Base-by-base conservation (phyloP, 2,113 vertebrate species). In the Danionella cerebrum region DNA sequence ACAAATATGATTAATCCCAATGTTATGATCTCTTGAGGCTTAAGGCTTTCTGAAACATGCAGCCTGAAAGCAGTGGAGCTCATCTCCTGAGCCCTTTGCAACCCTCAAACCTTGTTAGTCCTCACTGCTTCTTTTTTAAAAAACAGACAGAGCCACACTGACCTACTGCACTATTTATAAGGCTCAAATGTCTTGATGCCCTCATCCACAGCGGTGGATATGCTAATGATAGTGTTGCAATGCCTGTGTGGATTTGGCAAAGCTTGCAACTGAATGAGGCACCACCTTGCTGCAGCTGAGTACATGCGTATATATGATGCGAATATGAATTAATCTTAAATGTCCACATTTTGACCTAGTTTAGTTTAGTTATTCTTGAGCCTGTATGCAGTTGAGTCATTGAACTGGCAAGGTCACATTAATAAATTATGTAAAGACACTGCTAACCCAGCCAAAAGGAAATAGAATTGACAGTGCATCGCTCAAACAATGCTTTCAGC, bases 1-100 rank as follows among this genome's bases (percentile, higher is more conserved):
- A 72, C 63, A 72, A 78, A 83, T 79, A 60, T 75, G 82, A 82
- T 75, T 65, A 73, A 79, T 78, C 65, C 60, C 65, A 74, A 69
- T 75, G 79, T 77, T 76, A 72, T 81, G 65, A 80, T 76, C 31
- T 39, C 55, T 14, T 44, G 52, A 72, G 66, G 71, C 41, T 65
- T 60, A 24, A 16, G 51, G 58, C 78, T 53, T 66, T 36, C 33
- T 48, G 36, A 65, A 72, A 64, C 45, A 77, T 76, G 53, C 11
- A 11, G 35, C 69, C 12, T 75, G 84, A 82, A 77, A 82, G 71
- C 16, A 53, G 57, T 72, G 66, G 65, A 70, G 31, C 53, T 65
- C 18, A 47, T 41, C 74, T 68, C 27, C 33, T 10, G 70, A 63
- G 71, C 54, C 64, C 27, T 36, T 81, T 55, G 14, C 73, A 54